These are phyloP conservation scores for Caenorhabditis sp. DNA, from an alignment of 2,888 invertebrate genomes.

Conservation along the genomic window DNA sequence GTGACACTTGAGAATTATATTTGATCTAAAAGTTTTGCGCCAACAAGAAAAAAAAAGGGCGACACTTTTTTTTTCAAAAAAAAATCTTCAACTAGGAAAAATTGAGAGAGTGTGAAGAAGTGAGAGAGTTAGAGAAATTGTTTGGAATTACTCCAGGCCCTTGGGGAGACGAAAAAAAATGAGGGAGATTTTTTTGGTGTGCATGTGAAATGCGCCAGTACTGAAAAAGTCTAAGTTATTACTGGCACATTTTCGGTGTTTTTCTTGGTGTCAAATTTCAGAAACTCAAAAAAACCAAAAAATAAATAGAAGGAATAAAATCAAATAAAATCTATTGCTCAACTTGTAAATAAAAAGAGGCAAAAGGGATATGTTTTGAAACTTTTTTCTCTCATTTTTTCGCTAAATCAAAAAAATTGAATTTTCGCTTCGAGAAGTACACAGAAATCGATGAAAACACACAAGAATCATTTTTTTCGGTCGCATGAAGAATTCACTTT, in stretches of 20 bases:
- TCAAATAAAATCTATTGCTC: conserved; percentile 20
- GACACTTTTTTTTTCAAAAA: background rate
- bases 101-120: background rate
- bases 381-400: background rate
- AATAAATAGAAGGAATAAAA: conserved; percentile 12
- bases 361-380: conserved; percentile 2
- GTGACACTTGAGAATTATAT: background rate
- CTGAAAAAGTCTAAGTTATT: too few relatives aligned
- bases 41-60: background rate
- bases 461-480: conserved; percentile 3
- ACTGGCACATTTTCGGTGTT: background rate
- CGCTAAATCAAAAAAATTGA: background rate
- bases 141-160: background rate
- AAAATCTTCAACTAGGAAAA: conserved; percentile 1
- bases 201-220: too few relatives aligned
- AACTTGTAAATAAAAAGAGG: background rate
- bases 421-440: background rate
- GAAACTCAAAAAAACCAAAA: background rate
- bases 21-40: too few relatives aligned
- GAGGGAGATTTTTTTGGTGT: background rate
- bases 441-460: background rate
- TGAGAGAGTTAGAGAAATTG: conserved; percentile 6
- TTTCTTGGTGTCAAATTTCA: background rate
- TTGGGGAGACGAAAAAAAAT: background rate
- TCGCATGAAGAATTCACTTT: too few relatives aligned